These are phyloP conservation scores for Chelon labrosus DNA, from an alignment of 2,797 vertebrate species.

Conservation along the genomic window DNA sequence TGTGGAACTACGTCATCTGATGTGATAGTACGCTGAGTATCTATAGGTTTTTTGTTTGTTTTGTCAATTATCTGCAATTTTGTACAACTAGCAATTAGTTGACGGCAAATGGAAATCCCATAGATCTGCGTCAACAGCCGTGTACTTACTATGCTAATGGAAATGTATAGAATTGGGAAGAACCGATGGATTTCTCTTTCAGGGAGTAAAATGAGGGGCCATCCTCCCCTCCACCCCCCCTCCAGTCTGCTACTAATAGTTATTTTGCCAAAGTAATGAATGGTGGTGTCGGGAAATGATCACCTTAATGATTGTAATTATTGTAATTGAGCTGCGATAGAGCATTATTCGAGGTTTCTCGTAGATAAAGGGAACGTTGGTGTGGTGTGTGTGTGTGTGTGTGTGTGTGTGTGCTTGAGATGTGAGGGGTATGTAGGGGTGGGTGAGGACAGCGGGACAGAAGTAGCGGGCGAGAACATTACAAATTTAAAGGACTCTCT, in stretches of 20 bases:
- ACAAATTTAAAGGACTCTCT: slow-evolving; percentile 6
- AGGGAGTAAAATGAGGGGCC: neutral
- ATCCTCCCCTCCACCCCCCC: slow-evolving; percentile 1
- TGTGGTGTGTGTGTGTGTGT: slow-evolving; percentile 4
- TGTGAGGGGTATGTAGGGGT: slow-evolving; percentile 23
- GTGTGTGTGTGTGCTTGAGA: slow-evolving; percentile 6
- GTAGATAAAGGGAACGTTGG: slow-evolving; percentile 34
- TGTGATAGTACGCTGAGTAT: no score
- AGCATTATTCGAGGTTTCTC: slow-evolving; percentile 42
- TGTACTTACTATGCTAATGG: neutral
- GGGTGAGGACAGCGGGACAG: slow-evolving; percentile 28
- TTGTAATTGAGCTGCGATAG: slow-evolving; percentile 64
- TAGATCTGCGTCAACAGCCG: neutral
- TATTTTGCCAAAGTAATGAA: slow-evolving; percentile 63
- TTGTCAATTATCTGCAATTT: neutral
- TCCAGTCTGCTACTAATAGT: slow-evolving; percentile 48
- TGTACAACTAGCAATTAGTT: neutral
- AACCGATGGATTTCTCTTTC: neutral
- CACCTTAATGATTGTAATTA: slow-evolving; percentile 73
- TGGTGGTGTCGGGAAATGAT: slow-evolving; percentile 56
- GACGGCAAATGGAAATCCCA: neutral
- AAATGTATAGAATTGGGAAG: neutral
- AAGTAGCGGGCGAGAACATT: slow-evolving; percentile 1
- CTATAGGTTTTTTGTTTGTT: neutral
- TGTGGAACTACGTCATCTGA: no score